Conservation (phyloP, 1,140 invertebrate genomes). For the Pogonus chalceus region DNA sequence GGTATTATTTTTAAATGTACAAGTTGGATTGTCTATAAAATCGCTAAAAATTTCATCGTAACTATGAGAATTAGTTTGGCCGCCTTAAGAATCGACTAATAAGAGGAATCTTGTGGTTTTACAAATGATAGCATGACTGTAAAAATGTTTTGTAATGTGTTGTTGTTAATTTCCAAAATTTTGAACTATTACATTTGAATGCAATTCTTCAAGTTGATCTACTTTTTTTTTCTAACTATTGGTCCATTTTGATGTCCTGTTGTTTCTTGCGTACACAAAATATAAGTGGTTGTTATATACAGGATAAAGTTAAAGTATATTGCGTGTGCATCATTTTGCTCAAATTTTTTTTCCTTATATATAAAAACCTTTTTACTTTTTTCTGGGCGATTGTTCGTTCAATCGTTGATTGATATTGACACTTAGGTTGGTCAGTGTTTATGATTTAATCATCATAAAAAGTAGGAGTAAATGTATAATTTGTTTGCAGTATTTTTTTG, state of each 20-base stretch:
- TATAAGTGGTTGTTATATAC: conserved; percentile 12
- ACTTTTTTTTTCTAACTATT: no score
- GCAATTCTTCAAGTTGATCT: no score
- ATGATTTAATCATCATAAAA: conserved; percentile 10
- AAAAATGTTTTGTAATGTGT: conserved; percentile 14
- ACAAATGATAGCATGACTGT: conserved; percentile 14
- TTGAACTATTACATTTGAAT: conserved; percentile 12
- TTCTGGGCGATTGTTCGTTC: conserved; percentile 13
- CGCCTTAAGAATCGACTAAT: conserved; percentile 19
- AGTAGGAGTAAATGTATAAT: not conserved
- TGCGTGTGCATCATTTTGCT: conserved; percentile 18
- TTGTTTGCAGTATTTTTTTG: conserved; percentile 5
- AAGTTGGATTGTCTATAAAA: conserved; percentile 1
- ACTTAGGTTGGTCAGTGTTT: conserved; percentile 14
- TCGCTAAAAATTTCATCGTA: conserved; percentile 16
- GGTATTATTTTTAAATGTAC: conserved; percentile 19
- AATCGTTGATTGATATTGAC: conserved; percentile 15
- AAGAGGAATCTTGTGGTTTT: conserved; percentile 16
- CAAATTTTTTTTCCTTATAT: conserved; percentile 13
- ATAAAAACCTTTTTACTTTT: conserved; percentile 16
- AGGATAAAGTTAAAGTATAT: conserved; percentile 12
- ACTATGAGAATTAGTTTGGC: conserved; percentile 13
- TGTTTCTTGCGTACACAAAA: no score
- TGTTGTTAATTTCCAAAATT: conserved; percentile 14
- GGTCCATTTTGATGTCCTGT: no score